A percentile compares a stretch with the other conserved stretches of the same genome.
Conservation (phyloP, 2,113 vertebrate species). For the Alouatta palliata region DNA sequence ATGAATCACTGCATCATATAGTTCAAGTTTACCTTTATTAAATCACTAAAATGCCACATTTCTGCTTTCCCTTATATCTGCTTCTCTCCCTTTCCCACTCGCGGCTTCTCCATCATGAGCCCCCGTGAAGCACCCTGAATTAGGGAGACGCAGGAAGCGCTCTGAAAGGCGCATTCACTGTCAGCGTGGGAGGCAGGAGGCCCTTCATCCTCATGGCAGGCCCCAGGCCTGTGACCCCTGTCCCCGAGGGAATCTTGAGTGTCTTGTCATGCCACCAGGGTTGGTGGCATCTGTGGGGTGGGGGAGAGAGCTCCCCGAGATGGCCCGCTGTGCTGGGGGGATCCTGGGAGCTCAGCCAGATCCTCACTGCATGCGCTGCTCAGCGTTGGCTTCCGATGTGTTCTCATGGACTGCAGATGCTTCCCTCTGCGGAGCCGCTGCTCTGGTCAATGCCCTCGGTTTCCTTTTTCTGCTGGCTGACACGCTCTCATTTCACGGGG, state of each 20-base stretch:
- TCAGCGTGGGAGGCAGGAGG: too few relatives aligned
- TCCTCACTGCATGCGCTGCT: neutral
- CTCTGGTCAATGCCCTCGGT: neutral
- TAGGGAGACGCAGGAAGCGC: neutral
- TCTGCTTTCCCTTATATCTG: neutral
- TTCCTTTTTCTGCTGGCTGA: neutral
- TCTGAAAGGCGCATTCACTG: neutral
- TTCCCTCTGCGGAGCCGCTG: neutral
- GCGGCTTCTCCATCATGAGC: too few relatives aligned
- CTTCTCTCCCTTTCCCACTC: fast-evolving
- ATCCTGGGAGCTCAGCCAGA: neutral
- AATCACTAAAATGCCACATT: neutral
- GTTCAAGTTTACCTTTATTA: neutral
- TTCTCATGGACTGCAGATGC: neutral
- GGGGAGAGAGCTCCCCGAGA: neutral
- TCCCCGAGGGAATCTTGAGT: too few relatives aligned
- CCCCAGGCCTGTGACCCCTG: too few relatives aligned
- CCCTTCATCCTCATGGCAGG: too few relatives aligned
- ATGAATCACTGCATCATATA: fast-evolving
- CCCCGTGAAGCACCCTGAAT: fast-evolving
- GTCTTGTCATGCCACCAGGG: neutral
- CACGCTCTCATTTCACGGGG: neutral
- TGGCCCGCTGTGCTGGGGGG: neutral
- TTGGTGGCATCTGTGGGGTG: neutral
- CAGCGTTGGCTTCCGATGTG: neutral